phyloP scores from a whole-genome alignment of 53 echinoderm and acorn worm genomes.

The Astropecten irregularis region DNA sequence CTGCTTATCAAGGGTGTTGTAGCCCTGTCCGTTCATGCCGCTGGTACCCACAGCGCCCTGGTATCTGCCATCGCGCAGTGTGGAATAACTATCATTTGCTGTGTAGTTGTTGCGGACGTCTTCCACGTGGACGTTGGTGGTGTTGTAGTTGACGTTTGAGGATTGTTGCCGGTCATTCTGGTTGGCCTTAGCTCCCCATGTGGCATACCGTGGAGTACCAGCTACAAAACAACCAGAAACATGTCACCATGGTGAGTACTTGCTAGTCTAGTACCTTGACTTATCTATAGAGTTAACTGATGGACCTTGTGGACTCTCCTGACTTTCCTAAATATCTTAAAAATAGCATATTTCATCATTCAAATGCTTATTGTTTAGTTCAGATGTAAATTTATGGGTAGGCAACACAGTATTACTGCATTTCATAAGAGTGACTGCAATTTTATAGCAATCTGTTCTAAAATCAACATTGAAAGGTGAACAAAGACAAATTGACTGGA shows the following conservation, averaged over 20 bases:
- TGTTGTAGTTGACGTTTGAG: constrained; percentile 73
- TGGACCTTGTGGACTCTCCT: not conserved
- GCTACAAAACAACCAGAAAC: not conserved
- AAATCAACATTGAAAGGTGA: no score
- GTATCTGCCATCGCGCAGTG: constrained; percentile 55
- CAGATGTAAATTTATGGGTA: no score
- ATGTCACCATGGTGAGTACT: not conserved
- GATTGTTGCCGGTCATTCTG: constrained; percentile 46
- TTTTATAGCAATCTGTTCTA: no score
- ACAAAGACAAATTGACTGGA: no score
- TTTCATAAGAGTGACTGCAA: no score
- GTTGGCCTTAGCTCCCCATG: constrained; percentile 50
- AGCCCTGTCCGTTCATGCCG: constrained; percentile 27
- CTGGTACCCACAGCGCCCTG: constrained; percentile 33
- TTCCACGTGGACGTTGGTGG: constrained; percentile 78
- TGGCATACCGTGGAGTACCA: constrained; percentile 26
- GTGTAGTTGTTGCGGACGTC: constrained; percentile 66
- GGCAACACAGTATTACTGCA: no score
- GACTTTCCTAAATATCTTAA: no score
- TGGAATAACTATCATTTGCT: constrained; percentile 52
- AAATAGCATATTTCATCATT: no score
- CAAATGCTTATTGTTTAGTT: no score
- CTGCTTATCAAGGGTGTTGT: constrained; percentile 44
- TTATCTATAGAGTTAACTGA: not conserved
- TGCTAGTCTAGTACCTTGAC: not conserved